Base-by-base conservation (phyloP, 2,888 invertebrate species). In the Stenchaetothrips biformis region DNA sequence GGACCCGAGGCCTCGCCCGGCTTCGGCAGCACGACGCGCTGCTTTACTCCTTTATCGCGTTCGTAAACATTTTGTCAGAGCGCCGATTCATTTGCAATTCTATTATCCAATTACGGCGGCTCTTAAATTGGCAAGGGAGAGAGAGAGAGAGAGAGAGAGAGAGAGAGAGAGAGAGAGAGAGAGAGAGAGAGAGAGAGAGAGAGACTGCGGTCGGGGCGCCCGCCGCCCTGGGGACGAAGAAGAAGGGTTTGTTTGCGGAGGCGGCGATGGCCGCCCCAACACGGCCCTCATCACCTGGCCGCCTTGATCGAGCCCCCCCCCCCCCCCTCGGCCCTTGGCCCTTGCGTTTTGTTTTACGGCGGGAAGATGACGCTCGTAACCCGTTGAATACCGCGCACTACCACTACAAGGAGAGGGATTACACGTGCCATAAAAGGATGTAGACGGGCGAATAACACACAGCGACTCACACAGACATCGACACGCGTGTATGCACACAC, bases 1-100 rank as follows among this genome's bases (percentile, higher is more conserved):
- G 37, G 37, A 53, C 13, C 53, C 79, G 48, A 49, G 82, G 82
- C 80, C 82, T 82, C 82, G 81, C 82, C 79, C 81, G 81, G 82
- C 82, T 82, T 78, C 82, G 82, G 81, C 81, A 62, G 59, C 77
- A 79, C 78, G 78, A n/a, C n/a, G 25, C 4, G 59, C 25, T 18
- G 79, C 53, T 49, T 11, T 27, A 21, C 11, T 78, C 21, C 48
- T 48, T 74, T 74, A 74, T 74, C 67, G 67, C 67, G 25, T 74
- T 74, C 67, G 67, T 74, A 74, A 74, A 79, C 79, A 49, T 79
- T 48, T 49, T 79, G 49, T 79, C 27, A 48, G 49, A n/a, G n/a
- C 27, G 49, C 49, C 49, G 53, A 49, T 79, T 49, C 79, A 37
- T 48, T 79, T 79, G 67, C 67, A 74, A 74, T 74, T 74, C 67